phyloP scores from a whole-genome alignment of 2,888 invertebrate genomes.

The Hymenopus coronatus region DNA sequence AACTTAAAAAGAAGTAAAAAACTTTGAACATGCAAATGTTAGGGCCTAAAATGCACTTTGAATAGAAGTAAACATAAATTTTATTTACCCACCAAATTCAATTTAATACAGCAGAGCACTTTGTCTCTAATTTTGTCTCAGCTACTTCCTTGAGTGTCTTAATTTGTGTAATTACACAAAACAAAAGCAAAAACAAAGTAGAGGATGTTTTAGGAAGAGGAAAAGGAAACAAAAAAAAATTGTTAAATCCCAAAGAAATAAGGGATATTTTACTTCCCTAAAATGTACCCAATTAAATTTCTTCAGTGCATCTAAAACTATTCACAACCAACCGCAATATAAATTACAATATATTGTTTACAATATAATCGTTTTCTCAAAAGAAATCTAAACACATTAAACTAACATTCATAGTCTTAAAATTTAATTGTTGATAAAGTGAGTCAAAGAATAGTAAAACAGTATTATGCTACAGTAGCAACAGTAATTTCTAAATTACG shows the following conservation, averaged over 20 bases:
- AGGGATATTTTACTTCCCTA: too few relatives aligned
- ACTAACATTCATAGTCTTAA: too few relatives aligned
- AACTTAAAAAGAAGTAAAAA: slow-evolving; percentile 23
- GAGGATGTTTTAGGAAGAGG: neutral
- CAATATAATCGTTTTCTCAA: too few relatives aligned
- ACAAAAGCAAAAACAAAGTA: neutral
- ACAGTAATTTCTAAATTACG: too few relatives aligned
- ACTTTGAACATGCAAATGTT: slow-evolving; percentile 26
- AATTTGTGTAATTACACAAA: neutral
- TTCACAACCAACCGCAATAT: too few relatives aligned
- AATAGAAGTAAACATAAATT: slow-evolving; percentile 23
- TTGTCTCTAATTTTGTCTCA: neutral
- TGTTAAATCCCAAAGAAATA: neutral
- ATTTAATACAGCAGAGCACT: neutral
- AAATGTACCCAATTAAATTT: too few relatives aligned
- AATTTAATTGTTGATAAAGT: too few relatives aligned
- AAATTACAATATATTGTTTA: too few relatives aligned
- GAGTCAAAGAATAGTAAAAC: too few relatives aligned
- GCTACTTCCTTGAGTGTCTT: neutral
- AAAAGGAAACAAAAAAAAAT: neutral
- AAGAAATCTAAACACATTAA: too few relatives aligned
- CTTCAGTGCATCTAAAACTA: too few relatives aligned
- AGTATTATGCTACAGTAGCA: too few relatives aligned
- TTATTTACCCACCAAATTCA: slow-evolving; percentile 21
- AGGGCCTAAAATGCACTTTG: neutral